Evolutionary conservation across 2,888 invertebrate genomes (phyloP), one percentile per base, ranked within the genome.

Genomic region (Cheilosia pagana): DNA sequence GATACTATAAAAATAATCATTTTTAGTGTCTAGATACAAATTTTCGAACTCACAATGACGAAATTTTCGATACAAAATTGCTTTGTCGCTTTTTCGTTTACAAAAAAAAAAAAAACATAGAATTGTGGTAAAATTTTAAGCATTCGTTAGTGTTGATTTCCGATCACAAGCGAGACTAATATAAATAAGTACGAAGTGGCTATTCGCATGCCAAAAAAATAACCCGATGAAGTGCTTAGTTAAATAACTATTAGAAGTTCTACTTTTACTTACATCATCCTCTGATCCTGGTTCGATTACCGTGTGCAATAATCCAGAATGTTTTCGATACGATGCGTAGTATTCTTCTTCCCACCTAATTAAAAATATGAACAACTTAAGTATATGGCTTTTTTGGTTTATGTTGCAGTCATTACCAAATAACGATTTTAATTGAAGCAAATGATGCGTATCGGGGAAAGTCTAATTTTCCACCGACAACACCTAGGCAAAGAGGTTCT

Each of bases 391-490:
- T 3, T 10, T 43, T n/a, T 45, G 6, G 16, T 6, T 45, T 50
- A 23, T 50, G 5, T 23, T 23, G 8, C 10, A 25, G 12, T 8
- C 14, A 50, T 77, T 88, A 91, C 97, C 96, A 97, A n/a, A 95
- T 91, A 0, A 96, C 96, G 87, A 96, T 93, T 92, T 97, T 97
- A 19, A 96, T 95, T 0, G 96, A 94, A 1, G 96, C 96, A 92
- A 96, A 96, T 0, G 96, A 96, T 7, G 96, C 96, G 89, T 95
- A 96, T 65, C 96, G 94, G 0, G 97, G 97, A 90, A 96, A 96
- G 91, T 96, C 96, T 63, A 96, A 91, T 87, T 95, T 93, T 0
- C 96, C 96, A 14, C 96, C 96, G 39, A 96, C 96, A n/a, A 96
- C 94, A 28, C 95, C 95, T 0, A 94, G 93, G 88, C 97, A 97